These are phyloP conservation scores for Neodontobutis hainanensis DNA, from an alignment of 2,113 vertebrate genomes.

Conservation along the genomic window DNA sequence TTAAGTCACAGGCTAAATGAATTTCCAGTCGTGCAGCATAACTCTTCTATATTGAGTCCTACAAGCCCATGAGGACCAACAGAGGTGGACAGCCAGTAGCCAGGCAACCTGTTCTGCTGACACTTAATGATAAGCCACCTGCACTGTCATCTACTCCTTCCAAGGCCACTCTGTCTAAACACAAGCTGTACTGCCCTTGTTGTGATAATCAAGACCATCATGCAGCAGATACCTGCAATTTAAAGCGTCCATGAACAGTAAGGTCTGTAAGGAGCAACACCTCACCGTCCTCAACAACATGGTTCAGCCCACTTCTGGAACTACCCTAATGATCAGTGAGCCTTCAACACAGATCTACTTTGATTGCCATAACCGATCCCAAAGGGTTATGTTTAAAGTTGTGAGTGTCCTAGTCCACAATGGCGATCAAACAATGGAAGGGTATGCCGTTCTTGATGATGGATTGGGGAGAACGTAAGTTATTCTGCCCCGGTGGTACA, in stretches of 20 bases:
- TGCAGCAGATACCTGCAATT: not conserved
- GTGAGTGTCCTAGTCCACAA: slow-evolving; percentile 5
- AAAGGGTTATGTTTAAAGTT: not conserved
- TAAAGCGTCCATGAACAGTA: not conserved
- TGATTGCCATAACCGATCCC: not conserved
- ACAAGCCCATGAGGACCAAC: no score
- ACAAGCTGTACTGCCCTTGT: not conserved
- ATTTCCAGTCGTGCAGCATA: not conserved
- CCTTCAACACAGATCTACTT: not conserved
- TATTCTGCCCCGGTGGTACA: not conserved
- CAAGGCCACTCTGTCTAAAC: not conserved
- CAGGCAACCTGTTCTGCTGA: not conserved
- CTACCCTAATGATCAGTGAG: not conserved
- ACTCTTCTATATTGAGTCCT: not conserved
- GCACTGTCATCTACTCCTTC: not conserved
- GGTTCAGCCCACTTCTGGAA: not conserved
- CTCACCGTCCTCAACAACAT: no score
- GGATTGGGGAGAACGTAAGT: not conserved
- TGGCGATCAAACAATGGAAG: not conserved
- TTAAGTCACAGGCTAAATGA: not conserved
- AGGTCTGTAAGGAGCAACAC: not conserved
- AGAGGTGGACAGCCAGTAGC: no score
- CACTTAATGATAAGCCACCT: not conserved
- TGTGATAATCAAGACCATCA: not conserved
- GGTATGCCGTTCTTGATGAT: not conserved